Percentiles rank a stretch among this genome's conserved stretches.
Conservation (phyloP, 2,888 invertebrate species). For the Germaria angustata region DNA sequence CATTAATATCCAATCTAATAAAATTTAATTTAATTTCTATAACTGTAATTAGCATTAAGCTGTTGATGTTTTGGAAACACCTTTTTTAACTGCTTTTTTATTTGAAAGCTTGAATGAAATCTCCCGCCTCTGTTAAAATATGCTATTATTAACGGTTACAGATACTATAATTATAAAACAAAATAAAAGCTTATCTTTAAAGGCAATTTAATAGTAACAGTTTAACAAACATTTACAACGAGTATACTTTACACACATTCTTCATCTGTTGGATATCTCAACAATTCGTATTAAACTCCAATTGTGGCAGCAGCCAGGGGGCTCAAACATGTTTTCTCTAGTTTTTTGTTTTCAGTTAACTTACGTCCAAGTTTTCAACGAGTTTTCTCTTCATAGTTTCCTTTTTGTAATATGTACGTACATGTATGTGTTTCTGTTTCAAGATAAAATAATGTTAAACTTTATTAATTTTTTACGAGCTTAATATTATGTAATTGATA, state of each 20-base stretch:
- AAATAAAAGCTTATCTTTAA: conserved; percentile 49
- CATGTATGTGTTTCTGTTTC: neutral
- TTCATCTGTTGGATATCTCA: neutral
- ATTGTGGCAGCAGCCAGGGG: conserved; percentile 4
- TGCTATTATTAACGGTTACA: conserved; percentile 46
- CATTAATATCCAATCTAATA: neutral
- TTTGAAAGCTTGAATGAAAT: conserved; percentile 5
- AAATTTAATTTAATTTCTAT: conserved; percentile 4
- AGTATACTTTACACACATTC: neutral
- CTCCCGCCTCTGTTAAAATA: neutral
- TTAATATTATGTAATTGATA: conserved; percentile 66
- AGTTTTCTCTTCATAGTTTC: conserved; percentile 21
- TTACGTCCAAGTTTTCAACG: conserved; percentile 30
- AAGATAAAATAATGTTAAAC: conserved; percentile 40
- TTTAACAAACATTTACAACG: conserved; percentile 46
- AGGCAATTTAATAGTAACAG: conserved; percentile 48
- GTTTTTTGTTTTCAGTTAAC: neutral
- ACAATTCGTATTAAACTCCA: conserved; percentile 1
- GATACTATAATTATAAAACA: conserved; percentile 39
- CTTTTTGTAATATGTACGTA: neutral
- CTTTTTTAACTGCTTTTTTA: conserved; percentile 7
- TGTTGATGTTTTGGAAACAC: conserved; percentile 33
- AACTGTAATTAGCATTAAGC: conserved; percentile 5
- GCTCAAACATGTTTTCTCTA: conserved; percentile 39
- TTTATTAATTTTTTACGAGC: conserved; percentile 65